Percentiles rank a stretch among this genome's conserved stretches.
phyloP scores from a whole-genome alignment of 2,888 invertebrate species.

The Exephanes ischioxanthus region DNA sequence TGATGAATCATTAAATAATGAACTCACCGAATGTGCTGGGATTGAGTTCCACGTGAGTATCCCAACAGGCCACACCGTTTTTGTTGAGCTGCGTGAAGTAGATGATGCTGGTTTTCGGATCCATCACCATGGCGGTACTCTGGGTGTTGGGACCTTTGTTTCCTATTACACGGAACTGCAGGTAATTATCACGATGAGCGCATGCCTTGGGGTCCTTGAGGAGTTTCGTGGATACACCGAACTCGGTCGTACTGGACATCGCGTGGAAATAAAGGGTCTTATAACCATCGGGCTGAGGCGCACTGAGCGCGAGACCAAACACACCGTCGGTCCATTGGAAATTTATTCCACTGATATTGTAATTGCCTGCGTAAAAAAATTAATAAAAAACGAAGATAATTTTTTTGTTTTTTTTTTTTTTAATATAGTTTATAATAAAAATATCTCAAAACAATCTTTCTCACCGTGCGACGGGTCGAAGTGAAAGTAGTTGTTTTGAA shows the following conservation, averaged over 20 bases:
- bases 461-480: conserved; percentile 89
- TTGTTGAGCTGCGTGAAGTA: conserved; percentile 92
- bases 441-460: not conserved
- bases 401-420: not conserved
- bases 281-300: conserved; percentile 86
- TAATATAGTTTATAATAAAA: not conserved
- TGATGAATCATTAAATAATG: not conserved
- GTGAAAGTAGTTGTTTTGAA: conserved; percentile 93
- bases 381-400: not conserved
- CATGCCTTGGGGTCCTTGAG: conserved; percentile 91
- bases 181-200: conserved; percentile 89
- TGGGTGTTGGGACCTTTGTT: conserved; percentile 90
- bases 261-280: conserved; percentile 94
- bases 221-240: conserved; percentile 91
- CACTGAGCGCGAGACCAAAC: conserved; percentile 90
- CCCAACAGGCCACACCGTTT: conserved; percentile 94
- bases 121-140: conserved; percentile 91
- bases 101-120: conserved; percentile 89
- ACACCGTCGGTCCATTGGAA: conserved; percentile 96
- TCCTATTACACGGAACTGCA: conserved; percentile 90
- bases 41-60: conserved; percentile 88
- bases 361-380: conserved; percentile 87
- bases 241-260: conserved; percentile 92
- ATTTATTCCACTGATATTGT: conserved; percentile 91
- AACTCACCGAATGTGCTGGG: conserved; percentile 86